A percentile compares a stretch with the other conserved stretches of the same genome.
Conservation (phyloP, 2,113 vertebrate genomes). For the Chunga burmeisteri region DNA sequence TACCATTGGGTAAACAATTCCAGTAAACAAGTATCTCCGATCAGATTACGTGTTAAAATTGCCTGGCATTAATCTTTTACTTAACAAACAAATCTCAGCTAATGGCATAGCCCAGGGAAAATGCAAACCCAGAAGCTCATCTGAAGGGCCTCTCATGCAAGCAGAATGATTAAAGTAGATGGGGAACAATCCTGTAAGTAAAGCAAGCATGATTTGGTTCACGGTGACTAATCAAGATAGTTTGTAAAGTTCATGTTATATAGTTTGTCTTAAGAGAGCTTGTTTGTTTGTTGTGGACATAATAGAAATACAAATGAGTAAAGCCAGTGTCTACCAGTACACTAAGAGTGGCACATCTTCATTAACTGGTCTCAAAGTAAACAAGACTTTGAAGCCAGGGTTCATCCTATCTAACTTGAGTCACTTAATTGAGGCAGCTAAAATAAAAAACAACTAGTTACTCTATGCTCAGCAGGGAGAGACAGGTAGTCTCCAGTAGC, state of each 20-base stretch:
- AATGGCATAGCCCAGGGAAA: slow-evolving; percentile 23
- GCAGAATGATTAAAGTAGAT: slow-evolving; percentile 20
- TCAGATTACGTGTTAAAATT: slow-evolving; percentile 4
- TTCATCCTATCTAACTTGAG: slow-evolving; percentile 4
- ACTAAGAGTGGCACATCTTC: background rate
- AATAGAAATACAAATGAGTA: background rate
- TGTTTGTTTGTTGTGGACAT: background rate
- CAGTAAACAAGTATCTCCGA: slow-evolving; percentile 19
- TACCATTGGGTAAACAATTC: background rate
- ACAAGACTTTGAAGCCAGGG: slow-evolving; percentile 13
- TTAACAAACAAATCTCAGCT: slow-evolving; percentile 58
- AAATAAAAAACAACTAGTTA: background rate
- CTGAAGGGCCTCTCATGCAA: background rate
- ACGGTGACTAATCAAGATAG: background rate
- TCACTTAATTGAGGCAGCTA: background rate
- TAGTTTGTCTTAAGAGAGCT: background rate
- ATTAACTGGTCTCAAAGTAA: slow-evolving; percentile 23
- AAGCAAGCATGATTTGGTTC: slow-evolving; percentile 27
- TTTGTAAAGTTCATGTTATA: slow-evolving; percentile 15
- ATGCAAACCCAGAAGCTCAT: slow-evolving; percentile 29
- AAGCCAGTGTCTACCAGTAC: slow-evolving; percentile 6
- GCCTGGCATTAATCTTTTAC: slow-evolving; percentile 17
- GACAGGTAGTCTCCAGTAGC: background rate
- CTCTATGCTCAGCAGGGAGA: background rate
- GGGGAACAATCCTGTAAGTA: slow-evolving; percentile 19